Evolutionary conservation across 2,797 vertebrate species (phyloP), one percentile per base, ranked within the genome.

Genomic region (Paguma larvata): DNA sequence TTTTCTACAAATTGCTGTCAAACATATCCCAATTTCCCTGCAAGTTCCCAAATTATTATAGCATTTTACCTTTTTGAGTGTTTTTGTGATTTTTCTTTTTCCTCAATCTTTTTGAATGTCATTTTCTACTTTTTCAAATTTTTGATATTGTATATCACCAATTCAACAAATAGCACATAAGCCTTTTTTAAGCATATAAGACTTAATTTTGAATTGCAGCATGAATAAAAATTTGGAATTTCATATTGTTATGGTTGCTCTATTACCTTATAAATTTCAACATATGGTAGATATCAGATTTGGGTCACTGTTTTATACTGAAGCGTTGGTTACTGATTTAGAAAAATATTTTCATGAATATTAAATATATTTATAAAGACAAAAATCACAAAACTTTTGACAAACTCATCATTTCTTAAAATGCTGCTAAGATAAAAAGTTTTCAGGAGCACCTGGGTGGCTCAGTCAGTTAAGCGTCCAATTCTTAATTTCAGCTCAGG

Each of bases 241-340:
- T 91, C 27, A 59, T 68, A 67, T 46, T 96, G 46, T 72, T 72
- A 87, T 75, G 21, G 27, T 94, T 95, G n/a, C 41, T 75, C n/a
- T 75, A 32, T 53, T 96, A 85, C 30, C 34, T 91, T 56, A 85
- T 68, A 97, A 86, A 83, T 93, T 95, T 97, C 65, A 94, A 1
- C 75, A 75, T 56, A 73, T 93, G 30, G 79, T 77, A 59, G 63
- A 48, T 83, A 84, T 5, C 14, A 68, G 32, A 34, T 86, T 88
- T 89, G 59, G 41, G 56, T 12, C 72, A 85, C 75, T 80, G 12
- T 85, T 79, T 95, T 85, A 88, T 95, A 19, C n/a, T 72, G 1
- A 91, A 89, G 62, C 84, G 53, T 72, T 95, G 8, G 32, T 78
- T 70, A 95, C 62, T 89, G 70, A 85, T 83, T 89, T 63, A 89